Evolutionary conservation across 2,797 vertebrate species (phyloP).

Genomic region (Petrocephalus schoutedeni): DNA sequence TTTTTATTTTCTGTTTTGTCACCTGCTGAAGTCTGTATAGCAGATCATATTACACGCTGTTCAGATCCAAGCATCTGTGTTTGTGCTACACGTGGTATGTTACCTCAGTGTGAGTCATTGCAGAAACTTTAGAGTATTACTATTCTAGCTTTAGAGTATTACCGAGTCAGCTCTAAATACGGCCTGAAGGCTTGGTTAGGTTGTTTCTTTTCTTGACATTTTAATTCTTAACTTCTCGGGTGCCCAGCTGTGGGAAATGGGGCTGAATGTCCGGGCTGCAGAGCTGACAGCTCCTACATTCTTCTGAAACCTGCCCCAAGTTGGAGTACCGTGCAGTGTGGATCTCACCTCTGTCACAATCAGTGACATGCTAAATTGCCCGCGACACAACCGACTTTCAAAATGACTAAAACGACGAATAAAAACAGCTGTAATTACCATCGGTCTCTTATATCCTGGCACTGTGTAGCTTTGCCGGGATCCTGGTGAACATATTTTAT

Average conservation of each 20-base stretch:
- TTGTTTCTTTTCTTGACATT: background rate
- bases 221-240: background rate
- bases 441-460: background rate
- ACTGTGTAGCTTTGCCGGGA: constrained; percentile 4
- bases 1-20: too few species aligned
- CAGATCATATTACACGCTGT: background rate
- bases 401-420: background rate
- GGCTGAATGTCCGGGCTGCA: background rate
- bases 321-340: background rate
- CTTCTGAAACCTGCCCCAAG: background rate
- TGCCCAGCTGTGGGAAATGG: background rate
- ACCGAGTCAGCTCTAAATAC: background rate
- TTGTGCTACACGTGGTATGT: background rate
- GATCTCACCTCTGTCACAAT: background rate
- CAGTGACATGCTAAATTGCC: background rate
- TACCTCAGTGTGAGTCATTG: background rate
- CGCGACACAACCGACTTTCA: background rate
- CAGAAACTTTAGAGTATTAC: background rate
- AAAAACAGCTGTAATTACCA: background rate
- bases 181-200: background rate
- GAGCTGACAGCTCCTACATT: too few species aligned
- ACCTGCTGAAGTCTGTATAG: background rate
- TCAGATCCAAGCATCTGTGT: background rate
- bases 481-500: background rate
- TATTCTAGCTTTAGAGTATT: background rate